Evolutionary conservation across 2,113 vertebrate genomes (phyloP).

Genomic region (Anseranas semipalmata): DNA sequence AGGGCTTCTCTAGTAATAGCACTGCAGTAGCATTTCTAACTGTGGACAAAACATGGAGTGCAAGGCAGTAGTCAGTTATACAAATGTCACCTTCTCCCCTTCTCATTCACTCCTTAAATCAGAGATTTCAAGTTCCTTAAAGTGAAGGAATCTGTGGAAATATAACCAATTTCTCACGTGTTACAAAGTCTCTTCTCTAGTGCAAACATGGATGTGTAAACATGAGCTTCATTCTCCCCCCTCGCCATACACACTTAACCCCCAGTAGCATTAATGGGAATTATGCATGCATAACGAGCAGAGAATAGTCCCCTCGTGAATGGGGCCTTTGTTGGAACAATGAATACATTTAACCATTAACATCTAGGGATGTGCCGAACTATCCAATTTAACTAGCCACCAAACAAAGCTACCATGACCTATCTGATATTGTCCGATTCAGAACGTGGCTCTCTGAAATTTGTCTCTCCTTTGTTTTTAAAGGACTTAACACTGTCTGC

Average conservation of each 20-base stretch:
- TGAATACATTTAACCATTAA: constrained; percentile 65
- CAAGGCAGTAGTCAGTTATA: not conserved
- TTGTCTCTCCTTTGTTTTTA: constrained; percentile 23
- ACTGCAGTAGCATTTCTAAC: not conserved
- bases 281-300: constrained; percentile 70
- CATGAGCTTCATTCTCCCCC: not conserved
- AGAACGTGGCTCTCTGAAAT: not conserved
- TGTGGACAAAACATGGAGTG: not conserved
- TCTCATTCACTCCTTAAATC: not conserved
- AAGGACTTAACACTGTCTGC: not conserved
- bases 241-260: constrained; percentile 25
- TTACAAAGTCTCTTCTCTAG: not conserved
- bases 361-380: constrained; percentile 56
- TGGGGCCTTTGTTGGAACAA: constrained; percentile 69
- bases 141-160: not conserved
- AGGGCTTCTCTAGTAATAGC: not conserved
- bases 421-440: not conserved
- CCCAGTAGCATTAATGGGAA: constrained; percentile 59
- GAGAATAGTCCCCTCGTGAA: constrained; percentile 51
- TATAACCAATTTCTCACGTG: not conserved
- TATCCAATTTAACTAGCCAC: constrained; percentile 54
- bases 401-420: constrained; percentile 55
- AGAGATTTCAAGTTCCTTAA: not conserved
- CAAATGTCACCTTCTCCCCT: not conserved
- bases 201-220: constrained; percentile 17